Conservation (phyloP, 2,113 vertebrate genomes). For the Pelecanoides urinatrix region DNA sequence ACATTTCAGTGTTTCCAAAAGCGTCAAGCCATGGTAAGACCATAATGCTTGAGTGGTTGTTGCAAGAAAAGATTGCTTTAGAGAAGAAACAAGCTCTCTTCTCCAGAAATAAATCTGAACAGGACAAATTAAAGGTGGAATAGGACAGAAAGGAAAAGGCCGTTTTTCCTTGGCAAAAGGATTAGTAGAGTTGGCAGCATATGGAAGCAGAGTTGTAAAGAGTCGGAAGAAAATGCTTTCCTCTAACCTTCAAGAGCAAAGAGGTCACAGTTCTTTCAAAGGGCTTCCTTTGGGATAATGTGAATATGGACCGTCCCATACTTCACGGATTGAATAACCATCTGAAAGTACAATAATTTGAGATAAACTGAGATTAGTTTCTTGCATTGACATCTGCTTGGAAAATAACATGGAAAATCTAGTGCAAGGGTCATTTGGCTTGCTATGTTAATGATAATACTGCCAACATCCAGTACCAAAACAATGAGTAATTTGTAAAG, state of each 20-base stretch:
- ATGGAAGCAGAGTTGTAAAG: not conserved
- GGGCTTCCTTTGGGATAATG: not conserved
- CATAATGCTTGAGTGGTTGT: not conserved
- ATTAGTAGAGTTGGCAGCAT: not conserved
- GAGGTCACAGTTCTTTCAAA: not conserved
- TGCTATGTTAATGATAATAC: not conserved
- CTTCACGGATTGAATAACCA: not conserved
- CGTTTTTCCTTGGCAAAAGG: not conserved
- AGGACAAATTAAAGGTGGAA: not conserved
- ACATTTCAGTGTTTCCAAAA: not conserved
- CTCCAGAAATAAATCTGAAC: not conserved
- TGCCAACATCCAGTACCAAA: conserved; percentile 40
- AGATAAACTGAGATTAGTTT: conserved; percentile 31
- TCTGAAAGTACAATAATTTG: conserved; percentile 19
- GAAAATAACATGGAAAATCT: conserved; percentile 33
- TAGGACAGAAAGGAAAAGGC: not conserved
- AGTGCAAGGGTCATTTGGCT: conserved; percentile 28
- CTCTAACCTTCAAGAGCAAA: not conserved
- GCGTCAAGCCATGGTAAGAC: not conserved
- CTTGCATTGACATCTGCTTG: conserved; percentile 29
- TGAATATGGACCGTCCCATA: not conserved
- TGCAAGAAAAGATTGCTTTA: not conserved
- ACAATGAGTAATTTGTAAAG: conserved; percentile 36
- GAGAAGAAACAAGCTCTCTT: not conserved
- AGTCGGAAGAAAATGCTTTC: not conserved